Evolutionary conservation across 1,140 invertebrate genomes (phyloP).

Genomic region (Caenorhabditis inopinata): DNA sequence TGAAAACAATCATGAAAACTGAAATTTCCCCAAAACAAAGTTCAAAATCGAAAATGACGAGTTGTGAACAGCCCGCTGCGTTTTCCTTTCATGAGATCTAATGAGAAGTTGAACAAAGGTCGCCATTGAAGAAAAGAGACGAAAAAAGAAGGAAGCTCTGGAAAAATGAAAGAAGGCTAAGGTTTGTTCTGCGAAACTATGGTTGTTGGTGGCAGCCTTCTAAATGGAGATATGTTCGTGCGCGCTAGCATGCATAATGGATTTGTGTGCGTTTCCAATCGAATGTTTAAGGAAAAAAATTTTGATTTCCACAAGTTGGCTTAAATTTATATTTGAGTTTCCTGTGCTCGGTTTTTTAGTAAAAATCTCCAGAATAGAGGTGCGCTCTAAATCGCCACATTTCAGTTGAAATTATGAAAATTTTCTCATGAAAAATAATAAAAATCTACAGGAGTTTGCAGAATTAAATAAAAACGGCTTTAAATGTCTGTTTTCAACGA

Average conservation of each 20-base stretch:
- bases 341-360: no score
- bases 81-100: slow-evolving; percentile 30
- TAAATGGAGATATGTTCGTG: slow-evolving; percentile 14
- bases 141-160: background rate
- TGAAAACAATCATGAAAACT: background rate
- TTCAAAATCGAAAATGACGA: background rate
- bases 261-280: slow-evolving; percentile 1
- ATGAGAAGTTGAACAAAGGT: slow-evolving; percentile 30
- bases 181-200: slow-evolving; percentile 20
- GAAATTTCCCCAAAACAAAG: background rate
- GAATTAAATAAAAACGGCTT: no score
- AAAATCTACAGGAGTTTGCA: no score
- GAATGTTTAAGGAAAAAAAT: background rate
- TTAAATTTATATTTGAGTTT: no score
- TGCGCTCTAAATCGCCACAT: no score
- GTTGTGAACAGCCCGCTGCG: background rate
- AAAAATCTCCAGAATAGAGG: no score
- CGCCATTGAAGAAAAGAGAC: background rate
- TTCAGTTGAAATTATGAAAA: no score
- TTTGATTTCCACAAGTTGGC: no score
- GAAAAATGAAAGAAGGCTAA: slow-evolving; percentile 2
- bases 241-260: background rate
- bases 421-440: no score
- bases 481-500: no score
- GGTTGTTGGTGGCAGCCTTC: background rate